Percentiles rank a stretch among this genome's conserved stretches.
Conservation (phyloP, 2,888 invertebrate genomes). For the Sinhomidia bicolor region DNA sequence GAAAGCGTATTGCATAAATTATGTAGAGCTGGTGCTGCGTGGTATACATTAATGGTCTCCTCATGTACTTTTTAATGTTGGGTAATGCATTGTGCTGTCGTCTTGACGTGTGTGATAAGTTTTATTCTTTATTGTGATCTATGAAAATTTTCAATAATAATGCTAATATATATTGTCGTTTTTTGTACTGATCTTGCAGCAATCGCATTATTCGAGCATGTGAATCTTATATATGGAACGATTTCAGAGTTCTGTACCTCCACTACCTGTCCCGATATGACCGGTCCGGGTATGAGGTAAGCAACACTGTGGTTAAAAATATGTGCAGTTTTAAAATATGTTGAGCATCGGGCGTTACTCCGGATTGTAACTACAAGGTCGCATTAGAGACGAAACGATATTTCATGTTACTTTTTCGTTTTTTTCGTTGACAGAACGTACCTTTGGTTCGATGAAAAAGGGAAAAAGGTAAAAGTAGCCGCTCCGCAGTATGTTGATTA, state of each 20-base stretch:
- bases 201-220: conserved; percentile 99
- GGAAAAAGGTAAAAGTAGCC: conserved; percentile 97
- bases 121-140: not conserved
- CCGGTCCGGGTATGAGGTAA: conserved; percentile 96
- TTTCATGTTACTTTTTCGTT: conserved; percentile 1
- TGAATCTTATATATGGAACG: conserved; percentile 98
- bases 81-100: no score
- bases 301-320: conserved; percentile 71
- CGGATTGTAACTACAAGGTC: no score
- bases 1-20: not conserved
- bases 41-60: no score
- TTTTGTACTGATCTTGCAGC: conserved; percentile 85
- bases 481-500: conserved; percentile 99
- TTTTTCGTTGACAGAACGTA: conserved; percentile 87
- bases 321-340: not conserved
- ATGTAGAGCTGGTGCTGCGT: not conserved
- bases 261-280: conserved; percentile 97
- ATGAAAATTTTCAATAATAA: not conserved
- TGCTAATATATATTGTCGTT: conserved; percentile 48
- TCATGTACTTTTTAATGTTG: no score
- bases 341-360: not conserved
- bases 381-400: no score
- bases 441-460: conserved; percentile 99
- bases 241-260: conserved; percentile 99
- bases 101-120: no score